Evolutionary conservation across 53 echinoderm and acorn worm genomes (phyloP).

Genomic region (Temnopleurus reevesii): DNA sequence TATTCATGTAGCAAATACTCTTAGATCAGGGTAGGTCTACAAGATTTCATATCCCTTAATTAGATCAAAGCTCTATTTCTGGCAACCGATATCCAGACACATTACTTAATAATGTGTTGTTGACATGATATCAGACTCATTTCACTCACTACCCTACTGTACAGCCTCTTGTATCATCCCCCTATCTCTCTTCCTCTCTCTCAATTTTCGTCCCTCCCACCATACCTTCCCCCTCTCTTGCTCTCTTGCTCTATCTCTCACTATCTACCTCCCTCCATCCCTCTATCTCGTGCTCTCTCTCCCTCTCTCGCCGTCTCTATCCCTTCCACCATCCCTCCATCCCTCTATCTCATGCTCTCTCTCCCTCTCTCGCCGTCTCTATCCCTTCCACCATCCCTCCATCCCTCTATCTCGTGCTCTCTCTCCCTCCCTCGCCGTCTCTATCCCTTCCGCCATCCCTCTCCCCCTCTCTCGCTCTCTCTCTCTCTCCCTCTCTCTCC

Average conservation of each 20-base stretch:
- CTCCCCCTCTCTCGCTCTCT: background rate
- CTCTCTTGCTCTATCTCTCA: background rate
- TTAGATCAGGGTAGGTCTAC: background rate
- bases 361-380: background rate
- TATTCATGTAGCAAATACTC: background rate
- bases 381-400: background rate
- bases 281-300: background rate
- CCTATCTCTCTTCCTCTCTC: background rate
- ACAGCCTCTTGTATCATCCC: background rate
- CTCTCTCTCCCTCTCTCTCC: too few relatives aligned
- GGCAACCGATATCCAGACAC: background rate
- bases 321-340: background rate
- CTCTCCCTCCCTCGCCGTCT: background rate
- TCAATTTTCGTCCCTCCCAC: too few relatives aligned
- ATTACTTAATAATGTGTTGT: background rate
- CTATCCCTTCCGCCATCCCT: background rate
- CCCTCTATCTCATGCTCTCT: background rate
- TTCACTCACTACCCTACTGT: too few relatives aligned
- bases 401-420: background rate
- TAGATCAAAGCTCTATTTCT: slow-evolving; percentile 36
- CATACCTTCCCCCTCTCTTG: too few relatives aligned
- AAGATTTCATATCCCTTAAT: slow-evolving; percentile 4
- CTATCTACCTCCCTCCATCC: background rate
- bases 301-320: background rate
- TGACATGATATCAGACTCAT: background rate